phyloP scores from a whole-genome alignment of 2,888 invertebrate species.

The Patella pellucida region DNA sequence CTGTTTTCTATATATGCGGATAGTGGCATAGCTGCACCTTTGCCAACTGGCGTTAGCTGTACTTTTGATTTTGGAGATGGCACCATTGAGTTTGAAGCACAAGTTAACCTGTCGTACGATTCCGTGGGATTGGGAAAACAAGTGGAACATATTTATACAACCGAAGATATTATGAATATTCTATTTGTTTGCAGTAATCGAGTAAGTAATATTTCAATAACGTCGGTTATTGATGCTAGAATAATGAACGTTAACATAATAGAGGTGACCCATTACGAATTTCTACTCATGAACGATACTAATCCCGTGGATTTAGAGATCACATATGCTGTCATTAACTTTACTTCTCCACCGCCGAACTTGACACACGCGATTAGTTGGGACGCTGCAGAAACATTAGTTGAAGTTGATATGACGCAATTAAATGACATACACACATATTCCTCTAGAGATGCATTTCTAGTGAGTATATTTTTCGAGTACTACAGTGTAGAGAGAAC shows the following conservation, averaged over 20 bases:
- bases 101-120: background rate
- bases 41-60: background rate
- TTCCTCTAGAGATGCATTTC: background rate
- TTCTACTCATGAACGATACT: conserved; percentile 1
- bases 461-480: background rate
- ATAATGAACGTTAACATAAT: background rate
- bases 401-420: background rate
- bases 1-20: background rate
- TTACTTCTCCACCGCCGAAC: background rate
- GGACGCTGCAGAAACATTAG: background rate
- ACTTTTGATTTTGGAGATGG: background rate
- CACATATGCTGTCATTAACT: background rate
- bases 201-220: background rate
- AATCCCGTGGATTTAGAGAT: background rate
- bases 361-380: background rate
- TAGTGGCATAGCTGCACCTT: background rate
- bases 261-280: background rate
- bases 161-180: background rate
- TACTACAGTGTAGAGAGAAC: background rate
- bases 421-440: background rate
- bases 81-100: background rate
- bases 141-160: background rate
- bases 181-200: background rate
- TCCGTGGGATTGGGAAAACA: background rate
- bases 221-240: background rate